Base-by-base conservation (phyloP, 2,113 vertebrate genomes). In the Aptenodytes forsteri region DNA sequence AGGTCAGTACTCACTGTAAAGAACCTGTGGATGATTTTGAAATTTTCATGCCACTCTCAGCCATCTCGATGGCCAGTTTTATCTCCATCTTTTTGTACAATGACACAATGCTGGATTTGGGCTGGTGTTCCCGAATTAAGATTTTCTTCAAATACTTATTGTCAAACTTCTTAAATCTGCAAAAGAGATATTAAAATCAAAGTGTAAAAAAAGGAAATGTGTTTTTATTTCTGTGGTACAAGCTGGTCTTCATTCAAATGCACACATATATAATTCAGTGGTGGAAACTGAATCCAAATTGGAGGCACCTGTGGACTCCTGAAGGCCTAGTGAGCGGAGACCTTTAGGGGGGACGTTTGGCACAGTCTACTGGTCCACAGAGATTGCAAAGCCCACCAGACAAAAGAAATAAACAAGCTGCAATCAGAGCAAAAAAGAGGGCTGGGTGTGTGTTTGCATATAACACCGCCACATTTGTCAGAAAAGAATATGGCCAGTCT, bases 81-180 rank as follows among this genome's bases (percentile, higher is more conserved):
- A 99, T 98, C 96, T 99, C 99, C 95, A 99, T 98, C 95, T 99
- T 99, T 96, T 99, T 99, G 94, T 99, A 99, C 72, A 99, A 92
- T 14, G 99, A 98, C 79, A 99, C 98, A 22, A 99, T 99, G 69
- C 99, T 99, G 50, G 99, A 99, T 97, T 99, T 99, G 0, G 99
- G 98, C 27, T 98, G 97, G 77, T 98, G 98, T 83, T 99, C 98
- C 89, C 98, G 98, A 92, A 99, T 99, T 66, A 99, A 97, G 93
- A 99, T 98, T 97, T 98, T 99, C 89, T 99, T 98, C 92, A 99
- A 96, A 89, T 99, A 97, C 73, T 95, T 98, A 71, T 99, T 99
- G 97, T 99, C 99, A 97, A 99, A 99, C 96, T 99, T 99, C 96
- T 99, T 99, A 96, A 99, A 99, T 94, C 99, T 99, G 93, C 52